phyloP scores from a whole-genome alignment of 2,888 invertebrate genomes.

The Lepidocyrtinus sp. region DNA sequence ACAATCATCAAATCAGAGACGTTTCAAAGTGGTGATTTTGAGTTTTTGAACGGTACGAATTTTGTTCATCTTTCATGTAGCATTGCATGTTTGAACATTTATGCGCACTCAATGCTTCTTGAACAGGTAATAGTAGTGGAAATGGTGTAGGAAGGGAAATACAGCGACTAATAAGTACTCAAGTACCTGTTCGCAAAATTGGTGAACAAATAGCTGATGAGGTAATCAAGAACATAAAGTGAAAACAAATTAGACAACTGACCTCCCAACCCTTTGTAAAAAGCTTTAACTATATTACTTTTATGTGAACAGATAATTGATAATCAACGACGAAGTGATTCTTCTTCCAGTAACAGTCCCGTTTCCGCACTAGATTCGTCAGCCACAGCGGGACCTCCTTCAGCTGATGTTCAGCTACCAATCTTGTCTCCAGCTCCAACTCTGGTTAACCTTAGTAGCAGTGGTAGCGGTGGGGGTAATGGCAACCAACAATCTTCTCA shows the following conservation, averaged over 20 bases:
- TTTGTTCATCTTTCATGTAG: too few relatives aligned
- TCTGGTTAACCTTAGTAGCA: slow-evolving; percentile 18
- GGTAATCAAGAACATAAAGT: slow-evolving; percentile 73
- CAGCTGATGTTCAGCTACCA: slow-evolving; percentile 23
- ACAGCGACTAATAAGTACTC: slow-evolving; percentile 81
- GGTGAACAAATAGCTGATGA: slow-evolving; percentile 88
- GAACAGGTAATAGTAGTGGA: slow-evolving; percentile 51
- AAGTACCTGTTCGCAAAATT: slow-evolving; percentile 87
- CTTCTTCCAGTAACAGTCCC: slow-evolving; percentile 75
- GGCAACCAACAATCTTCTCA: slow-evolving; percentile 8
- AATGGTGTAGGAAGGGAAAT: slow-evolving; percentile 74
- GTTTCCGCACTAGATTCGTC: slow-evolving; percentile 71
- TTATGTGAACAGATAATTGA: slow-evolving; percentile 74
- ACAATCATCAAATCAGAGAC: slow-evolving; percentile 41
- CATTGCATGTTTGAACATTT: too few relatives aligned
- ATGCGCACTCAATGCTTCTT: too few relatives aligned
- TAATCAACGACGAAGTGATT: slow-evolving; percentile 71
- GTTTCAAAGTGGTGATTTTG: slow-evolving; percentile 50
- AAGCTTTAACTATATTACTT: too few relatives aligned
- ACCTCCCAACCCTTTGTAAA: background rate
- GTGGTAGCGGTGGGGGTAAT: slow-evolving; percentile 4
- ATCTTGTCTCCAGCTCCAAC: slow-evolving; percentile 37
- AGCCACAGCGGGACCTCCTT: background rate
- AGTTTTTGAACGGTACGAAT: slow-evolving; percentile 53
- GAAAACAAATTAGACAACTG: background rate